These are phyloP conservation scores for Xestoiulus laeticollis DNA, from an alignment of 2,888 invertebrate genomes.

Conservation along the genomic window DNA sequence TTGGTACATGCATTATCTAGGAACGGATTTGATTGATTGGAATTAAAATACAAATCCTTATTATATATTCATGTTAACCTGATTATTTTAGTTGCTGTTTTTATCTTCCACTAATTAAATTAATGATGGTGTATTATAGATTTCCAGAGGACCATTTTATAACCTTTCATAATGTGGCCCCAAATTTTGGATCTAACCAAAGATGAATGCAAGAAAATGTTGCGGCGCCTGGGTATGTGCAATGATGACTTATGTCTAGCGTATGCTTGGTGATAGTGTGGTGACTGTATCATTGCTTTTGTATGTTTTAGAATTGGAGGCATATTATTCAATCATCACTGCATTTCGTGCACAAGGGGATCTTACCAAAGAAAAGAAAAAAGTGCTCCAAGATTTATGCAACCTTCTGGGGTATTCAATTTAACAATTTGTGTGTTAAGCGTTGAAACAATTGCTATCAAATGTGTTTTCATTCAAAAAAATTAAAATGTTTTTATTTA, in stretches of 20 bases:
- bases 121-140: neutral
- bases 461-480: neutral
- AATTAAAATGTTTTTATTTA: conserved; percentile 64
- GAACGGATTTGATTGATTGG: too few relatives aligned
- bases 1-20: too few relatives aligned
- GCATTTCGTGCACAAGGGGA: conserved; percentile 93
- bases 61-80: too few relatives aligned
- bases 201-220: conserved; percentile 87
- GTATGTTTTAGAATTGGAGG: conserved; percentile 79
- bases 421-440: neutral
- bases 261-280: neutral
- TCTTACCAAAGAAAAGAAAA: conserved; percentile 83
- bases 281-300: neutral
- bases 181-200: conserved; percentile 82
- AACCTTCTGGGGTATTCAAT: conserved; percentile 68
- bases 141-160: neutral
- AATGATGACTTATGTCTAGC: conserved; percentile 45
- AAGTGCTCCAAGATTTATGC: conserved; percentile 83
- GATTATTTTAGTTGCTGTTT: neutral
- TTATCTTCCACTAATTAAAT: neutral
- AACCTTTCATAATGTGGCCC: conserved; percentile 68
- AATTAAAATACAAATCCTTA: too few relatives aligned
- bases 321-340: conserved; percentile 88
- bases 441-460: neutral
- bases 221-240: conserved; percentile 81